These are phyloP conservation scores for Pionites leucogaster DNA, from an alignment of 2,113 vertebrate species.

Conservation along the genomic window DNA sequence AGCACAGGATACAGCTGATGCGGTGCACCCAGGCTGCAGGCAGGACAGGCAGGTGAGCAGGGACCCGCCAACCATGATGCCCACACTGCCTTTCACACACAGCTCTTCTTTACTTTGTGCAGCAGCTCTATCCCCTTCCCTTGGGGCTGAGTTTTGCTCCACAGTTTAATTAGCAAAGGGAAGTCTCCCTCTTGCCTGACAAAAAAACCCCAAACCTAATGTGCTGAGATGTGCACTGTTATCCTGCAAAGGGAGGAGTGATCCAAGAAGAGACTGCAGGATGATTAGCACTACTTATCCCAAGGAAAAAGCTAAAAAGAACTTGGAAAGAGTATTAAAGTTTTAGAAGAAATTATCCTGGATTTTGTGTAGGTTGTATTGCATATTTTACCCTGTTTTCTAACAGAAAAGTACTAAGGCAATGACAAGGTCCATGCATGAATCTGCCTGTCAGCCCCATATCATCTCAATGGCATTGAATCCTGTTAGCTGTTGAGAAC, in stretches of 20 bases:
- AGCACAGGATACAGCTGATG: too few species aligned
- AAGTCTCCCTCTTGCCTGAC: background rate
- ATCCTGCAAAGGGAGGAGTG: background rate
- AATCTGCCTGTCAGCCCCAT: background rate
- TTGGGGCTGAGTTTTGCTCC: too few species aligned
- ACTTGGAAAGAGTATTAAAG: background rate
- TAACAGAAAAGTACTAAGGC: background rate
- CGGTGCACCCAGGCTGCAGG: rapidly evolving
- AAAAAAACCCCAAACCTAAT: rapidly evolving
- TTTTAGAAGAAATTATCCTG: background rate
- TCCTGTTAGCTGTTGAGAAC: background rate
- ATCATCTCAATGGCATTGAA: background rate
- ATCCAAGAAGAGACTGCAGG: too few species aligned
- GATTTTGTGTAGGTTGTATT: background rate
- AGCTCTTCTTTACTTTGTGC: background rate
- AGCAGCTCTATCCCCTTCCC: background rate
- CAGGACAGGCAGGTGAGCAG: too few species aligned
- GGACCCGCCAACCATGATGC: rapidly evolving
- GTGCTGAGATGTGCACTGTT: background rate
- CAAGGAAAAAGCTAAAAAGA: background rate
- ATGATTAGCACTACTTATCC: background rate
- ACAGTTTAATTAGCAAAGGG: background rate
- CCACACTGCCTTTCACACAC: background rate
- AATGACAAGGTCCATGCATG: background rate
- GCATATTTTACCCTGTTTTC: background rate